phyloP scores from a whole-genome alignment of 2,797 vertebrate genomes.

The Octomys mimax region DNA sequence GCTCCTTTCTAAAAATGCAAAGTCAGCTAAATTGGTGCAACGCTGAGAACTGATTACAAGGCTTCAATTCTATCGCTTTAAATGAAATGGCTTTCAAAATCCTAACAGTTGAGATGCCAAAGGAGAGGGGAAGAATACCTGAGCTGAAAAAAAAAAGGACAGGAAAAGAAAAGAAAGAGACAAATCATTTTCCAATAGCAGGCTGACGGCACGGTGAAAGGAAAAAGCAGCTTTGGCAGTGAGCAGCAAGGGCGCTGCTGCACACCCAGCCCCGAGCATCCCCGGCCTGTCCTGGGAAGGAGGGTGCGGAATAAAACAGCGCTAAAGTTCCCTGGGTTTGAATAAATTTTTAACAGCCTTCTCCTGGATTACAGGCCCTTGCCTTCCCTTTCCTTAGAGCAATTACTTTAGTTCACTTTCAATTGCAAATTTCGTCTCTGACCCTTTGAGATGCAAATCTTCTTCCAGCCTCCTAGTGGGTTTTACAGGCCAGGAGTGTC shows the following conservation, averaged over 20 bases:
- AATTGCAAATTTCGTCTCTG: background rate
- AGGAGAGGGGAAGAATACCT: constrained; percentile 45
- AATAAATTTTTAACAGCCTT: background rate
- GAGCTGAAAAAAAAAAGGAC: background rate
- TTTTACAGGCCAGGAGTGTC: background rate
- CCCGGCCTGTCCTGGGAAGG: background rate
- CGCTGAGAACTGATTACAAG: constrained; percentile 49
- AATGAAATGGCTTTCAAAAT: constrained; percentile 64
- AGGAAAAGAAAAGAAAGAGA: background rate
- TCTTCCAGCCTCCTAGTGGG: background rate
- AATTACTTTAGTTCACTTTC: constrained; percentile 37
- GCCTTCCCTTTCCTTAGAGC: background rate
- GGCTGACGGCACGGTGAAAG: constrained; percentile 18
- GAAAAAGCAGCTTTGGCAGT: background rate
- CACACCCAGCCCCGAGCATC: too few relatives aligned
- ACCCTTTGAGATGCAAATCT: background rate
- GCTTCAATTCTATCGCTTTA: constrained; percentile 1
- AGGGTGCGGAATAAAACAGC: background rate
- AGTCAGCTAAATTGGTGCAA: constrained; percentile 60
- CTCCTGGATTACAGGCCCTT: background rate
- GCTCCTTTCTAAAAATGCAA: constrained; percentile 48
- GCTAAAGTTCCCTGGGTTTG: background rate
- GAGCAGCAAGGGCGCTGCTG: background rate
- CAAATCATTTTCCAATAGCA: background rate
- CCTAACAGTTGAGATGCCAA: constrained; percentile 51